Percentiles rank a stretch among this genome's conserved stretches.
phyloP scores from a whole-genome alignment of 2,888 invertebrate genomes.

The Spilarctia lutea region DNA sequence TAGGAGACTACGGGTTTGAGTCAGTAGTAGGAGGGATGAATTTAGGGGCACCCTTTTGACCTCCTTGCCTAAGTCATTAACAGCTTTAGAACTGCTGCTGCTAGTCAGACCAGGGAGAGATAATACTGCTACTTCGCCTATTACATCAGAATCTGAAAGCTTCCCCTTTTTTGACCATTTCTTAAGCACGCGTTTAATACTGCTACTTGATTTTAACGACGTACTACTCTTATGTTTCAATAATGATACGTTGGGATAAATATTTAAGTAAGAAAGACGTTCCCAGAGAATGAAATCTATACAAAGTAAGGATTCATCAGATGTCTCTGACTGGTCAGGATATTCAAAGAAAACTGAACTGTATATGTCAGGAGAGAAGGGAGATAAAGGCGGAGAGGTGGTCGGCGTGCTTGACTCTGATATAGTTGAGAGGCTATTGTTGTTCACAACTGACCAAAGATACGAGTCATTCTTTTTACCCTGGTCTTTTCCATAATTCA shows the following conservation, averaged over 20 bases:
- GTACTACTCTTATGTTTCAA: conserved; percentile 62
- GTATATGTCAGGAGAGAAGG: conserved; percentile 72
- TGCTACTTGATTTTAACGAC: conserved; percentile 64
- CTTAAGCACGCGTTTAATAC: conserved; percentile 65
- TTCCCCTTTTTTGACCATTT: conserved; percentile 63
- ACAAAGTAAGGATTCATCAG: conserved; percentile 66
- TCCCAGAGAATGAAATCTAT: conserved; percentile 82
- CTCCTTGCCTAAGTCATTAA: conserved; percentile 75
- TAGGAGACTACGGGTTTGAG: conserved; percentile 74
- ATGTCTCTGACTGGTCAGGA: conserved; percentile 59
- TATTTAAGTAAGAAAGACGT: conserved; percentile 65
- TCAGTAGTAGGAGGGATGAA: conserved; percentile 74
- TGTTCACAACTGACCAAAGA: conserved; percentile 66
- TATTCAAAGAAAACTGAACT: conserved; percentile 81
- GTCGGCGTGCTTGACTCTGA: conserved; percentile 71
- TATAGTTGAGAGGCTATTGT: conserved; percentile 73
- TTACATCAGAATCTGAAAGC: conserved; percentile 59
- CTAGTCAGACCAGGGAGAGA: conserved; percentile 74
- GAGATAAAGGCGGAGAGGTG: conserved; percentile 53
- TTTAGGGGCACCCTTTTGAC: conserved; percentile 72
- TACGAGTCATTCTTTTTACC: conserved; percentile 70
- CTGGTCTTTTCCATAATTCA: conserved; percentile 58
- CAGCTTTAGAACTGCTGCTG: conserved; percentile 67
- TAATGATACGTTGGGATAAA: conserved; percentile 75
- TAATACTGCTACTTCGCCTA: conserved; percentile 72